Evolutionary conservation across 2,888 invertebrate species (phyloP).

Genomic region (Phasia obesa): DNA sequence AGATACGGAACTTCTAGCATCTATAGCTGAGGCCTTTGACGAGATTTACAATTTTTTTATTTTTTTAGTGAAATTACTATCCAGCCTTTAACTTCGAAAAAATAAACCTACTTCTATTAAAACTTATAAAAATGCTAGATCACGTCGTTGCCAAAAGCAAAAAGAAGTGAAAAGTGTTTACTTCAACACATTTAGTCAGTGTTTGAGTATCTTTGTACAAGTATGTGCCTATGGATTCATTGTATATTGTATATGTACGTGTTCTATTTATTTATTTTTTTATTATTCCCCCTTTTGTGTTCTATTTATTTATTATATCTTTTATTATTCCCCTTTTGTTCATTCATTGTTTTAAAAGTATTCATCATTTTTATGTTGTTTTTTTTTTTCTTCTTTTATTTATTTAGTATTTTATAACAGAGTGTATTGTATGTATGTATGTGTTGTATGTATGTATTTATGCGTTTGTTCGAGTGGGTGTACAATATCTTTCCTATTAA

Average conservation of each 20-base stretch:
- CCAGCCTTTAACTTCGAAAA: neutral
- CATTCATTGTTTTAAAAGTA: constrained; percentile 41
- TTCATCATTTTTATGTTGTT: constrained; percentile 41
- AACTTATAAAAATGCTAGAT: constrained; percentile 51
- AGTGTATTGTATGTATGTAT: neutral
- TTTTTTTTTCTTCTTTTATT: neutral
- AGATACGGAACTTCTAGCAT: too few species aligned
- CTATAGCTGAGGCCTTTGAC: too few species aligned
- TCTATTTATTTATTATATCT: constrained; percentile 40
- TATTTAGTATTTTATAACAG: neutral
- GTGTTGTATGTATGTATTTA: neutral
- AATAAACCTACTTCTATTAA: constrained; percentile 25
- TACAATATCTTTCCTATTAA: constrained; percentile 4
- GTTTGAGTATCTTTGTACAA: neutral
- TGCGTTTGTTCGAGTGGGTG: neutral
- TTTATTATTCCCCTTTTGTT: constrained; percentile 8
- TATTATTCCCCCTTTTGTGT: constrained; percentile 26
- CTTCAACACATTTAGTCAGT: constrained; percentile 26
- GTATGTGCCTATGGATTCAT: constrained; percentile 13
- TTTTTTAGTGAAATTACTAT: too few species aligned
- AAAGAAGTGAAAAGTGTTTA: constrained; percentile 14
- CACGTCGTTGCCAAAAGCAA: constrained; percentile 48
- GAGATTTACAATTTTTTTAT: too few species aligned
- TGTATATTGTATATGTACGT: neutral
- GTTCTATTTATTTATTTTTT: constrained; percentile 37